Evolutionary conservation across 2,888 invertebrate species (phyloP), one percentile per base, ranked within the genome.

Genomic region (Capitulum mitella): DNA sequence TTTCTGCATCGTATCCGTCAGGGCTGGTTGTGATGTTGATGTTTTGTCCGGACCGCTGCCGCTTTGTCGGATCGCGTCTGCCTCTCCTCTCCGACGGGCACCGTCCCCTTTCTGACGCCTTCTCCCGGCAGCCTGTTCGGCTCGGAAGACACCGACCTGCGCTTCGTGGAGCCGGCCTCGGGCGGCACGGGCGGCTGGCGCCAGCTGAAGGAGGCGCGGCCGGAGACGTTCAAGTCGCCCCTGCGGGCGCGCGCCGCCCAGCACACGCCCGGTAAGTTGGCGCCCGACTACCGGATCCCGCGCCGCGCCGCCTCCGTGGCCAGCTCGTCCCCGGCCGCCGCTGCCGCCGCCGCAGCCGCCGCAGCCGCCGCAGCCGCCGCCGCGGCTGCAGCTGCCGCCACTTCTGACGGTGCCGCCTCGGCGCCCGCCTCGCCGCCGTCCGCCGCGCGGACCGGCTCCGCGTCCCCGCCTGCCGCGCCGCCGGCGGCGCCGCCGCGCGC

Each of bases 141-240:
- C 79, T 78, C 80, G 29, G 78, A 81, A 51, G 82, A 82, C 77
- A 81, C 81, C 22, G 82, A 82, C 77, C 79, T 81, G 54, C 81
- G 82, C 2, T 75, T 75, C 75, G 75, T 46, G 14, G 75, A 75
- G 46, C 46, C 75, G 2, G 43, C n/a, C 1, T 75, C 75, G 2
- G 75, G 43, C 75, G 75, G 75, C 29, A 75, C 75, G n/a, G 75
- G 29, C 46, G 75, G 75, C 43, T 75, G 75, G 75, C 75, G 32
- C 19, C 75, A 46, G 46, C 75, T 75, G 75, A 75, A 75, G 29
- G 43, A 75, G 46, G n/a, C 43, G 10, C 43, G 46, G n/a, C 75
- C 75, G 14, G 75, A 75, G 8, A 43, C 43, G 46, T 75, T 46
- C 46, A 43, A 75, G 75, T 75, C 75, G 75, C 75, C 75, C 29